Evolutionary conservation across 2,113 vertebrate genomes (phyloP).

Genomic region (Pseudopodoces humilis): DNA sequence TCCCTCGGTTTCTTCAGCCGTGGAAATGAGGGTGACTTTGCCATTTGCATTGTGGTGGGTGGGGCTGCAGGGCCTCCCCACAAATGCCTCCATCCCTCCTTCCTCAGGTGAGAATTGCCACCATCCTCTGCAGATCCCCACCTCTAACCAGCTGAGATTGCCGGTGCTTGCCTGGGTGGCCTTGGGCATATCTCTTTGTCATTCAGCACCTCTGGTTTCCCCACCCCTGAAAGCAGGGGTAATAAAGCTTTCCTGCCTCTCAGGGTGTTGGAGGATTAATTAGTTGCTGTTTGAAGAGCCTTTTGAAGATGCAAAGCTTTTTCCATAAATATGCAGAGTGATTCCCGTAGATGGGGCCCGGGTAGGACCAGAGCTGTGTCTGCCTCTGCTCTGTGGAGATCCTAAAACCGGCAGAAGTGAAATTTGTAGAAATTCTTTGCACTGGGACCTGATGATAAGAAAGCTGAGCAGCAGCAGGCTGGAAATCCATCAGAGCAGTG

Average conservation of each 20-base stretch:
- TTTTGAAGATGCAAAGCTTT: slow-evolving; percentile 46
- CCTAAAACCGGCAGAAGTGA: neutral
- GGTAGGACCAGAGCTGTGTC: neutral
- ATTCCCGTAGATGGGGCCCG: neutral
- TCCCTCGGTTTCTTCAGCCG: neutral
- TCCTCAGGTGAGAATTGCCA: neutral
- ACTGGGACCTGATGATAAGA: neutral
- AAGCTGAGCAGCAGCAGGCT: neutral
- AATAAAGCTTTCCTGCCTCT: slow-evolving; percentile 10
- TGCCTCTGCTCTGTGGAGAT: neutral
- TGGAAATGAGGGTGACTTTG: slow-evolving; percentile 12
- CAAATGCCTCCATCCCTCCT: neutral
- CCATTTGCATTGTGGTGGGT: neutral
- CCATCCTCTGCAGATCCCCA: neutral
- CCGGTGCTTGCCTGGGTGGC: slow-evolving; percentile 9
- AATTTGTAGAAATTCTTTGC: neutral
- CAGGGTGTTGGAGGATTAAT: slow-evolving; percentile 17
- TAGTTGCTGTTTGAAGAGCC: slow-evolving; percentile 28
- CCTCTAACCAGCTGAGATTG: neutral
- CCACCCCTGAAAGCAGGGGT: slow-evolving; percentile 14
- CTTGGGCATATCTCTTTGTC: slow-evolving; percentile 49
- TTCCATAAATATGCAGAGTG: neutral
- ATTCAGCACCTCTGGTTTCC: slow-evolving; percentile 40
- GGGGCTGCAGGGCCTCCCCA: neutral
- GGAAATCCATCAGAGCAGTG: neutral